Conservation (phyloP, 2,113 vertebrate species). For the Mionectes macconnelli region DNA sequence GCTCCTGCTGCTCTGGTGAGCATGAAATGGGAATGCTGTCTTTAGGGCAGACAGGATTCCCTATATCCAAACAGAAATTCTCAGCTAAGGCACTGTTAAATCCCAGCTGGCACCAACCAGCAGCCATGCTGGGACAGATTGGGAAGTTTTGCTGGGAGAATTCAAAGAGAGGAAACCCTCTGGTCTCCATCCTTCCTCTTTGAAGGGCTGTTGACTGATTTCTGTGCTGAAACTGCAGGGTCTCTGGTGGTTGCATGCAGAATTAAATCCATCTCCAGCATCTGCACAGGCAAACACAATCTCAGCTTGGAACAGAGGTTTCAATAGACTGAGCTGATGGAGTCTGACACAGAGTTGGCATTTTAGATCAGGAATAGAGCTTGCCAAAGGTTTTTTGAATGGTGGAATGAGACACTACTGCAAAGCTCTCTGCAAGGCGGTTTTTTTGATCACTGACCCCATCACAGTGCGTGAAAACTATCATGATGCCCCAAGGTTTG, state of each 20-base stretch:
- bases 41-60: background rate
- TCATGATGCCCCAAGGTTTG: accelerated
- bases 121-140: background rate
- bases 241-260: background rate
- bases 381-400: background rate
- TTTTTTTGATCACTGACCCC: background rate
- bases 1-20: background rate
- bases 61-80: background rate
- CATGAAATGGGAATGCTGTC: accelerated
- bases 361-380: background rate
- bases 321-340: background rate
- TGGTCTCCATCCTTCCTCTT: background rate
- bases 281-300: background rate
- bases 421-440: background rate
- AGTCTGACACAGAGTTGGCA: accelerated
- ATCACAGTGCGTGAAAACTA: accelerated
- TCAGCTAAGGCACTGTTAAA: background rate
- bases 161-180: background rate
- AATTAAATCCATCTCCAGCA: background rate
- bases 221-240: background rate
- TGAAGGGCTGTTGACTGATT: background rate
- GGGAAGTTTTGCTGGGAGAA: background rate
- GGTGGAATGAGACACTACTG: background rate
- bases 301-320: background rate
- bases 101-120: background rate